phyloP scores from a whole-genome alignment of 2,888 invertebrate genomes.

The Drosophila bunnanda region DNA sequence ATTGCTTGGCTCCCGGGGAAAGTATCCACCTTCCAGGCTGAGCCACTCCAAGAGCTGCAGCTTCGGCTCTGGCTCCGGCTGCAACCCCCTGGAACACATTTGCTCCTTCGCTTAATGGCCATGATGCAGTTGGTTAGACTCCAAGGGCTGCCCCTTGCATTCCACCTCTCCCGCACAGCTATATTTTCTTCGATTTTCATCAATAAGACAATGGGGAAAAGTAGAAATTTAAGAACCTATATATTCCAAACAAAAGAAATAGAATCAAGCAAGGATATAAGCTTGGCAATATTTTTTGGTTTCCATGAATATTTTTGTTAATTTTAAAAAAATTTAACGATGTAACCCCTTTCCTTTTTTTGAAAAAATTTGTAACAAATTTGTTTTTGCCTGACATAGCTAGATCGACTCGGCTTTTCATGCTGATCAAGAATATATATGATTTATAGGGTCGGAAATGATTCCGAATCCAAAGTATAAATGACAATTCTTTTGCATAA shows the following conservation, averaged over 20 bases:
- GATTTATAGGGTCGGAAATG: too few relatives aligned
- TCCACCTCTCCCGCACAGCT: neutral
- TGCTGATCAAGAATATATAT: too few relatives aligned
- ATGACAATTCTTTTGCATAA: too few relatives aligned
- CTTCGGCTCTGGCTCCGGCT: neutral
- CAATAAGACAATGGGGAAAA: neutral
- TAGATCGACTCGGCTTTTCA: too few relatives aligned
- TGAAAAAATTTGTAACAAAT: too few relatives aligned
- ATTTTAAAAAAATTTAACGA: too few relatives aligned
- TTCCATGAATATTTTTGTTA: too few relatives aligned
- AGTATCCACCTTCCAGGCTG: constrained; percentile 6
- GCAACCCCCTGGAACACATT: neutral
- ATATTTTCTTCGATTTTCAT: neutral
- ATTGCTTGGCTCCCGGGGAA: constrained; percentile 30
- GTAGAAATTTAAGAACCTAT: neutral
- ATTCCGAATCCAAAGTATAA: too few relatives aligned
- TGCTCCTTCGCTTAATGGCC: constrained; percentile 11
- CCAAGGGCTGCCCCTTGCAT: neutral
- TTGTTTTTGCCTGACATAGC: too few relatives aligned
- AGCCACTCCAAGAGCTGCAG: neutral
- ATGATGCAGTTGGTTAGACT: constrained; percentile 9
- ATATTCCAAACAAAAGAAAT: neutral
- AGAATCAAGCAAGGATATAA: neutral
- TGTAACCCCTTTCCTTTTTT: too few relatives aligned
- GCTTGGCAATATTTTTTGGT: neutral